Evolutionary conservation across 1,140 invertebrate species (phyloP).

Genomic region (Heliconius hermathena): DNA sequence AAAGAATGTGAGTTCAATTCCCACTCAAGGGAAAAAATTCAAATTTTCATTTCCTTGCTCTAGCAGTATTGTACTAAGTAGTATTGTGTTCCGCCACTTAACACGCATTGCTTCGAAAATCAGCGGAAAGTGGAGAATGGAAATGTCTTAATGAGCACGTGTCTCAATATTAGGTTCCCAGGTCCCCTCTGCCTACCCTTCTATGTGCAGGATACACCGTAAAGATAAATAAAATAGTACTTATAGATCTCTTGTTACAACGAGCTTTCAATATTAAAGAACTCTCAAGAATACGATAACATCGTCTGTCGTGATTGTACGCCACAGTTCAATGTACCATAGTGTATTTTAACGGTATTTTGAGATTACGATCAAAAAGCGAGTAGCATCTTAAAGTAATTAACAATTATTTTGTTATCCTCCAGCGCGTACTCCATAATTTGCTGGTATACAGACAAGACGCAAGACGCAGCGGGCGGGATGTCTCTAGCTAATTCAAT

Average conservation of each 20-base stretch:
- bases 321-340: slow-evolving; percentile 29
- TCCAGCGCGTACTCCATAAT: slow-evolving; percentile 66
- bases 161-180: too few species aligned
- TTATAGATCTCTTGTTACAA: not conserved
- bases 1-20: too few species aligned
- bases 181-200: too few species aligned
- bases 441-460: slow-evolving; percentile 54
- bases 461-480: slow-evolving; percentile 50
- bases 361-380: slow-evolving; percentile 50
- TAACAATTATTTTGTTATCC: slow-evolving; percentile 70
- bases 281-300: slow-evolving; percentile 16
- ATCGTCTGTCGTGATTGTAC: slow-evolving; percentile 24
- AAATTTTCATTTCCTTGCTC: too few species aligned
- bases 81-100: too few species aligned
- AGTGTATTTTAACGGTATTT: slow-evolving; percentile 36
- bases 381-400: slow-evolving; percentile 65
- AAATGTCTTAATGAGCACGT: too few species aligned
- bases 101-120: too few species aligned
- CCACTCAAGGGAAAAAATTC: too few species aligned
- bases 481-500: slow-evolving; percentile 68
- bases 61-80: too few species aligned
- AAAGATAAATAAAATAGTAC: not conserved
- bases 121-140: too few species aligned
- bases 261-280: not conserved
- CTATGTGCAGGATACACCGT: too few species aligned